Conservation (phyloP, 1,140 invertebrate genomes). For the Thalassaphorura encarpata region DNA sequence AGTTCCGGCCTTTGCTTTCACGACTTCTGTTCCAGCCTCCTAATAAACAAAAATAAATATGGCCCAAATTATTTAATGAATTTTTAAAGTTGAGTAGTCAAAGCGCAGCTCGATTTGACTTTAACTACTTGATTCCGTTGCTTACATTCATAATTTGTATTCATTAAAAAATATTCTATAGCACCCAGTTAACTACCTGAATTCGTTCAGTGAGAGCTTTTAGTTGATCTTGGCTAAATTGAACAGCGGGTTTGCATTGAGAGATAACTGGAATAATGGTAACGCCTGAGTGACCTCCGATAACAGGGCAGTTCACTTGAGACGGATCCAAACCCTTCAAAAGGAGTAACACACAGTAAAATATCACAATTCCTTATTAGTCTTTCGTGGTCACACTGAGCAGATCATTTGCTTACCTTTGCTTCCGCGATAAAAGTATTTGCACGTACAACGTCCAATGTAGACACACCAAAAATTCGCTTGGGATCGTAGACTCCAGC, state of each 20-base stretch:
- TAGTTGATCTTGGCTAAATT: slow-evolving; percentile 44
- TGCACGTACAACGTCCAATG: slow-evolving; percentile 65
- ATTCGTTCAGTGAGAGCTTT: slow-evolving; percentile 43
- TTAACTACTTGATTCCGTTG: too few species aligned
- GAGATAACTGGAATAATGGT: slow-evolving; percentile 58
- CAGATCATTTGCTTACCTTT: slow-evolving; percentile 11
- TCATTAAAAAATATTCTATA: too few species aligned
- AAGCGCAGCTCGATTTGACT: too few species aligned
- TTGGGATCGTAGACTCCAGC: slow-evolving; percentile 54
- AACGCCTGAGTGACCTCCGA: slow-evolving; percentile 66
- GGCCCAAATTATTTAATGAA: too few species aligned
- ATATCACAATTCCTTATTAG: background rate
- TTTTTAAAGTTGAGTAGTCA: slow-evolving; percentile 27
- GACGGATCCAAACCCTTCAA: slow-evolving; percentile 40
- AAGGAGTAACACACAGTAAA: too few species aligned
- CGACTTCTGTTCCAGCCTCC: slow-evolving; percentile 55
- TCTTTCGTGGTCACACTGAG: too few species aligned
- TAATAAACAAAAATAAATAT: too few species aligned
- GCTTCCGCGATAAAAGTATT: slow-evolving; percentile 54
- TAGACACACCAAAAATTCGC: slow-evolving; percentile 68
- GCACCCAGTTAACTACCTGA: slow-evolving; percentile 30
- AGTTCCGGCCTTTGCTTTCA: slow-evolving; percentile 46
- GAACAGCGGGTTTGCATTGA: slow-evolving; percentile 48
- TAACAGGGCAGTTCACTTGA: slow-evolving; percentile 61
- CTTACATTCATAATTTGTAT: too few species aligned